Evolutionary conservation across 2,888 invertebrate species (phyloP).

Genomic region (Steromphala cineraria): DNA sequence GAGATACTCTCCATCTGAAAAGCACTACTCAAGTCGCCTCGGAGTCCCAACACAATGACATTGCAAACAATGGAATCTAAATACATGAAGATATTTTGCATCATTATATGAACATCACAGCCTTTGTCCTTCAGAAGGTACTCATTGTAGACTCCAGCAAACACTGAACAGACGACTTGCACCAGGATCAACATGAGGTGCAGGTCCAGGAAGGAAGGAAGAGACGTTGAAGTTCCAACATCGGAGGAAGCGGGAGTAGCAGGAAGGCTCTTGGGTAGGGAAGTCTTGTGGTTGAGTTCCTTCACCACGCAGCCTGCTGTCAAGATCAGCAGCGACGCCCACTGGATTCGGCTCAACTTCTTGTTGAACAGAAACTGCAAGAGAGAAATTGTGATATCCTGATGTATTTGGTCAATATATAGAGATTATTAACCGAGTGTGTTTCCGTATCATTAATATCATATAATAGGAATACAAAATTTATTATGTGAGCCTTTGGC

Average conservation of each 20-base stretch:
- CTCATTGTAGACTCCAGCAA: conserved; percentile 97
- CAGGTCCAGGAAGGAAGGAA: conserved; percentile 21
- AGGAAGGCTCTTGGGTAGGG: conserved; percentile 7
- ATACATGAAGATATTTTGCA: conserved; percentile 97
- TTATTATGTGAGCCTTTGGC: too few relatives aligned
- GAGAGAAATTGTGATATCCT: neutral
- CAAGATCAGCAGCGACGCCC: conserved; percentile 90
- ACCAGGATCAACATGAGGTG: conserved; percentile 70
- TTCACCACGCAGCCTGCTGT: conserved; percentile 94
- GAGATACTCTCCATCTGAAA: conserved; percentile 77
- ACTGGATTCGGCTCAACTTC: conserved; percentile 86
- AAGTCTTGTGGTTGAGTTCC: conserved; percentile 78
- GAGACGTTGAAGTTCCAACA: neutral
- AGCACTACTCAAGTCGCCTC: conserved; percentile 81
- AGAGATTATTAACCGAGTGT: too few relatives aligned
- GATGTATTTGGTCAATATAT: too few relatives aligned
- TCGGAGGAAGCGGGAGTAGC: neutral
- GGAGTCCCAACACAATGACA: conserved; percentile 82
- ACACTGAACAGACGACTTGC: conserved; percentile 92
- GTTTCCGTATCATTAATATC: too few relatives aligned
- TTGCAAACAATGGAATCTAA: conserved; percentile 95
- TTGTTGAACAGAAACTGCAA: conserved; percentile 89
- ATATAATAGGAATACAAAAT: too few relatives aligned
- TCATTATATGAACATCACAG: conserved; percentile 88
- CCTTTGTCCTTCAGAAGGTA: conserved; percentile 91